A percentile compares a stretch with the other conserved stretches of the same genome.
phyloP scores from a whole-genome alignment of 1,140 invertebrate genomes.

The Macrotrachela quadricornifera region DNA sequence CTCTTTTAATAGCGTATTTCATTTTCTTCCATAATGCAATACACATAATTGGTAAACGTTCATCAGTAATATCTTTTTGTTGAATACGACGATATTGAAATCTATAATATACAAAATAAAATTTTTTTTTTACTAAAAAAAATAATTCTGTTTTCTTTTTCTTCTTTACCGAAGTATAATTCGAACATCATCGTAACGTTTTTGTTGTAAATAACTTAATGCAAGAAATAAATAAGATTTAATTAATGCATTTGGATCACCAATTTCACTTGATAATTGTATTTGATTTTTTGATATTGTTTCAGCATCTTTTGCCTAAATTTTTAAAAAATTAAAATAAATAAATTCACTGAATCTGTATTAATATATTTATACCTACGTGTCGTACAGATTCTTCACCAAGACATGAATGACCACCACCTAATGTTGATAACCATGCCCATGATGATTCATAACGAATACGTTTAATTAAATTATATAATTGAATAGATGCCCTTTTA shows the following conservation, averaged over 20 bases:
- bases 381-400: constrained; percentile 4
- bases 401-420: constrained; percentile 7
- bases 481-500: no score
- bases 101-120: neutral
- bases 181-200: neutral
- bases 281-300: constrained; percentile 5
- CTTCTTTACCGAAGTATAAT: neutral
- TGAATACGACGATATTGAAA: neutral
- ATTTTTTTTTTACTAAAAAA: neutral
- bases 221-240: constrained; percentile 4
- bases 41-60: neutral
- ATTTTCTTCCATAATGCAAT: constrained; percentile 1
- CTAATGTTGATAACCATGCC: constrained; percentile 7
- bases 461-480: neutral
- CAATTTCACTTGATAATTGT: neutral
- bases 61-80: neutral
- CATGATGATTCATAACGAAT: neutral
- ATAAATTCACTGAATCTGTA: neutral
- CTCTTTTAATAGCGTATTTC: neutral
- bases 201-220: constrained; percentile 5
- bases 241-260: constrained; percentile 7
- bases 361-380: neutral
- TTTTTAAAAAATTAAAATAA: neutral
- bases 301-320: constrained; percentile 6
- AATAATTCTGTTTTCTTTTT: neutral